Percentiles rank a stretch among this genome's conserved stretches.
These are phyloP conservation scores for Zeuzera pyrina DNA, from an alignment of 2,888 invertebrate genomes.

Conservation along the genomic window DNA sequence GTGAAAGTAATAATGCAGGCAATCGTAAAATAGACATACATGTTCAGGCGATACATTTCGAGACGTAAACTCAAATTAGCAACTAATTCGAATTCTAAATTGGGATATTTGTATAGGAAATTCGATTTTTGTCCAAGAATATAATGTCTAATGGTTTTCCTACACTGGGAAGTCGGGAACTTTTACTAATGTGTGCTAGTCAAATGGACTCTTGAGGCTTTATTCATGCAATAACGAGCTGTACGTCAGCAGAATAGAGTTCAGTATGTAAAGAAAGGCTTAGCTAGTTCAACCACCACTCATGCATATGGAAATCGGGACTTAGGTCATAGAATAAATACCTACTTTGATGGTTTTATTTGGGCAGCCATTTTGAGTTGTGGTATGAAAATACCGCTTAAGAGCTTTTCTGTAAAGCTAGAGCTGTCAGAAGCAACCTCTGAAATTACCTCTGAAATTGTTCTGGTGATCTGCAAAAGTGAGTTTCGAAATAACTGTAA, in stretches of 20 bases:
- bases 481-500: too few species aligned
- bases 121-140: conserved; percentile 15
- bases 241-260: conserved; percentile 34
- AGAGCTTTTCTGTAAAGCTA: too few species aligned
- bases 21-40: too few species aligned
- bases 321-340: conserved; percentile 57
- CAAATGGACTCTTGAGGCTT: conserved; percentile 65
- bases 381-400: neutral
- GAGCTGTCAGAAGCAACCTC: too few species aligned
- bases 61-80: too few species aligned
- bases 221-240: conserved; percentile 39
- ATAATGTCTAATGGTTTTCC: conserved; percentile 31
- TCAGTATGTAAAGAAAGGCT: conserved; percentile 27
- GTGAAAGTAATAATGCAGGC: too few species aligned
- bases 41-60: too few species aligned
- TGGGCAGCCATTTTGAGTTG: conserved; percentile 11
- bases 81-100: too few species aligned
- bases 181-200: conserved; percentile 70
- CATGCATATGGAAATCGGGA: conserved; percentile 68
- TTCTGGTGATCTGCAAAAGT: too few species aligned
- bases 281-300: conserved; percentile 41
- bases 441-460: too few species aligned
- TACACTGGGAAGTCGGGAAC: conserved; percentile 46
- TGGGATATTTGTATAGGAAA: too few species aligned
- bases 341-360: conserved; percentile 29